These are phyloP conservation scores for Apotomis betuletana DNA, from an alignment of 2,888 invertebrate species.

Conservation along the genomic window DNA sequence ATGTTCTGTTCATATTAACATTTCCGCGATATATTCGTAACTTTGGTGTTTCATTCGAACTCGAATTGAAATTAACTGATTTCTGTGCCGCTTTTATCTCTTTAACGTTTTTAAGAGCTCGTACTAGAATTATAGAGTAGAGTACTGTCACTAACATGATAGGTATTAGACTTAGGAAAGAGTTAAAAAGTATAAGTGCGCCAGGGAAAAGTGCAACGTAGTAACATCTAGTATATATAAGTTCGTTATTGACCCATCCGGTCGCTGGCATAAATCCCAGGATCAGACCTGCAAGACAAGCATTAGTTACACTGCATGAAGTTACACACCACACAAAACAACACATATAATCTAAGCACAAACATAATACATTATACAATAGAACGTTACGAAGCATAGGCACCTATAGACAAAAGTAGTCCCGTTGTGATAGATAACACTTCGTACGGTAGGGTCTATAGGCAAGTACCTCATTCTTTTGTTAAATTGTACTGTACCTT, in stretches of 20 bases:
- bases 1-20: conserved; percentile 46
- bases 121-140: conserved; percentile 83
- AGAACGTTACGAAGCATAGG: background rate
- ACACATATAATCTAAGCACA: conserved; percentile 53
- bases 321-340: conserved; percentile 8
- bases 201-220: conserved; percentile 84
- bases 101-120: conserved; percentile 79
- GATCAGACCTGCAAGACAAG: conserved; percentile 72
- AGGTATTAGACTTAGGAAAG: conserved; percentile 82
- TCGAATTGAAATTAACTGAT: conserved; percentile 50
- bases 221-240: conserved; percentile 72
- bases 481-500: no score
- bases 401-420: background rate
- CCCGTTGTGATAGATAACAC: background rate
- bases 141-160: conserved; percentile 72
- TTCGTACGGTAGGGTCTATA: no score
- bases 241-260: conserved; percentile 79
- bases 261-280: conserved; percentile 85
- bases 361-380: background rate
- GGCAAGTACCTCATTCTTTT: no score
- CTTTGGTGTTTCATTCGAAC: conserved; percentile 53
- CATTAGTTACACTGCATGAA: conserved; percentile 22
- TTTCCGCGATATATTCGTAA: conserved; percentile 67
- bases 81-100: conserved; percentile 61
- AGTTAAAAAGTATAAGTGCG: conserved; percentile 80